Percentiles rank a stretch among this genome's conserved stretches.
Conservation (phyloP, 1,140 invertebrate genomes). For the Drosophila elegans region DNA sequence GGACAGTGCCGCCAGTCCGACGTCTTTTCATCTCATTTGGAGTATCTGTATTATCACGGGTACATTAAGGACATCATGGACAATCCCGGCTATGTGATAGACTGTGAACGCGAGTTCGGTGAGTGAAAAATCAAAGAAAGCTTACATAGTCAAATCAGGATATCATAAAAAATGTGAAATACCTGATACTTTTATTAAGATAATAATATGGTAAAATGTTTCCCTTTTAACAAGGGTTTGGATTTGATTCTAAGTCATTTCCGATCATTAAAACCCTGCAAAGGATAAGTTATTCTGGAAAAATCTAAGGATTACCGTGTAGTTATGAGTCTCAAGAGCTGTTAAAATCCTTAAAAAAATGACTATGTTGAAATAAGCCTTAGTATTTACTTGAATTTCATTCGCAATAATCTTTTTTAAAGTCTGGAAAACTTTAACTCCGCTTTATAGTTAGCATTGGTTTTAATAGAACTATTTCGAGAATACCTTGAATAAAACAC, state of each 20-base stretch:
- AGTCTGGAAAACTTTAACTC: background rate
- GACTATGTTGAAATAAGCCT: background rate
- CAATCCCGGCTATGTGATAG: conserved; percentile 66
- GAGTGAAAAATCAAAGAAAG: conserved; percentile 23
- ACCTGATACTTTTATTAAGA: background rate
- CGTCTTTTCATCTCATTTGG: background rate
- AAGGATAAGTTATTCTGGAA: no score
- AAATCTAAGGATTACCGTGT: no score
- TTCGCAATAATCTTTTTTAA: no score
- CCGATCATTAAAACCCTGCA: no score
- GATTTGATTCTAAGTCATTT: no score
- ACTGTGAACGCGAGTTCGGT: conserved; percentile 66
- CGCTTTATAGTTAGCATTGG: background rate
- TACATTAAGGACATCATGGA: conserved; percentile 48
- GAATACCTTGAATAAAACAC: conserved; percentile 1
- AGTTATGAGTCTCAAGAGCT: no score
- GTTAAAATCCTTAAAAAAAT: no score
- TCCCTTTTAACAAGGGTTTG: no score
- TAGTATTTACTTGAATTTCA: background rate
- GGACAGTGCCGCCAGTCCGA: conserved; percentile 35
- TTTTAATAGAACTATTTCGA: no score
- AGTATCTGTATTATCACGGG: background rate
- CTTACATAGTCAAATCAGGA: background rate
- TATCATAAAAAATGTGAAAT: background rate
- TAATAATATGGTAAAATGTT: background rate